These are phyloP conservation scores for Pangasius larnaudii DNA, from an alignment of 2,797 vertebrate species.

Conservation along the genomic window DNA sequence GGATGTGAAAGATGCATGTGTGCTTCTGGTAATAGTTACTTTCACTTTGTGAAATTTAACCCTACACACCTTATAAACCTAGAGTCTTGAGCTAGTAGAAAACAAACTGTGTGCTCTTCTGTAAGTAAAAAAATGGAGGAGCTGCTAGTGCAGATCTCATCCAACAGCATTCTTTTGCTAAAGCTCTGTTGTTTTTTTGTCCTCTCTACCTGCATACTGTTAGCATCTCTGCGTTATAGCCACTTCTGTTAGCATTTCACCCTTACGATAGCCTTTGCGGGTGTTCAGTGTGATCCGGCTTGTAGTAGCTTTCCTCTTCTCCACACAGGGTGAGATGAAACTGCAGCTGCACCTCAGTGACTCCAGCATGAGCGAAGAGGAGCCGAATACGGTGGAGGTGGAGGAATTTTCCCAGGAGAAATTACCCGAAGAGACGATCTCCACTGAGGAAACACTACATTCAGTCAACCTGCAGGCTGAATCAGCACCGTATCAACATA, in stretches of 20 bases:
- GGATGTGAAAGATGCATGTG: neutral
- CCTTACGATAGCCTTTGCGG: neutral
- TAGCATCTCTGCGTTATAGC: neutral
- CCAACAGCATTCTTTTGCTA: neutral
- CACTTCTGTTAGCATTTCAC: neutral
- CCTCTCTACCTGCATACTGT: neutral
- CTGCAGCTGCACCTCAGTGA: constrained; percentile 61
- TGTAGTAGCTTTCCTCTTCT: neutral
- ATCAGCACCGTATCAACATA: constrained; percentile 8
- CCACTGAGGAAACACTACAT: neutral
- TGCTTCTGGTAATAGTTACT: neutral
- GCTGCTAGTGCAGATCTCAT: neutral
- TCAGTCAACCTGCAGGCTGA: neutral
- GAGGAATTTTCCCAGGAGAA: constrained; percentile 68
- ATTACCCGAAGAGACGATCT: neutral
- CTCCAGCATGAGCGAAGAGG: constrained; percentile 67
- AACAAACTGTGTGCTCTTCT: neutral
- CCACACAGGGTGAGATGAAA: constrained; percentile 73
- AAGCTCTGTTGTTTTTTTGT: neutral
- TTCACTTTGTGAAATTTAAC: neutral
- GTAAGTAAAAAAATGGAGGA: neutral
- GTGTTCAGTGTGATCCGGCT: neutral
- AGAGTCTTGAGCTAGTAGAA: neutral
- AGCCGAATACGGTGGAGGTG: constrained; percentile 76
- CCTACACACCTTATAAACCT: neutral